Base-by-base conservation (phyloP, 2,113 vertebrate genomes). In the Todiramphus saurophagus region DNA sequence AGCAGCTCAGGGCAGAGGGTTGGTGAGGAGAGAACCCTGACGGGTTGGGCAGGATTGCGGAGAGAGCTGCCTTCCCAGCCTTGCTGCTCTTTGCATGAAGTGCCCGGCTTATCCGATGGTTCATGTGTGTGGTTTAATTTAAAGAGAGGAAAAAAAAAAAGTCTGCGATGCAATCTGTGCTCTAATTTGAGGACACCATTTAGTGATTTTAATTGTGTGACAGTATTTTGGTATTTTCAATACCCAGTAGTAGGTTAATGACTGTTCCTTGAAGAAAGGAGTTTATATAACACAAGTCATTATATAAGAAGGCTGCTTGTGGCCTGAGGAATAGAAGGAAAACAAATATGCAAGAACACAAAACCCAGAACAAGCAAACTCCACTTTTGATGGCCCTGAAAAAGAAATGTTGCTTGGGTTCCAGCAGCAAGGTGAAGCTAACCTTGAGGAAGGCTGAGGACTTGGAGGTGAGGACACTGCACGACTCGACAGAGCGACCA, bases 181-280 rank as follows among this genome's bases (percentile, higher is more conserved):
- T 97, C 96, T 46, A 97, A 76, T 97, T 97, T 92, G 94, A 95
- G 96, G 96, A 92, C 95, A 96, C 92, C 95, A 79, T 94, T 96
- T 96, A 96, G 94, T 91, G 91, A 24, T 94, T 89, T 96, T 97
- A 97, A 97, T 97, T 97, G 95, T 82, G 96, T 89, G 95, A 44
- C 95, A 92, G 96, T 94, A 96, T 97, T 96, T 96, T 82, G 91
- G 96, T 96, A 95, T 96, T 95, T 96, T 87, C 95, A 84, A 94
- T 94, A 93, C 92, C 83, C 83, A 7, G 89, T 92, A 95, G 92
- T 97, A 97, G 96, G 96, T 97, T 97, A 97, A 97, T 97, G 96
- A 97, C 92, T 97, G 83, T 50, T 96, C 96, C 96, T 96, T 97
- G 87, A 95, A 96, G 95, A 93, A 89, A 68, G 83, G 95, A 96